phyloP scores from a whole-genome alignment of 1,140 invertebrate species.

The Oncopodura yosiiana region DNA sequence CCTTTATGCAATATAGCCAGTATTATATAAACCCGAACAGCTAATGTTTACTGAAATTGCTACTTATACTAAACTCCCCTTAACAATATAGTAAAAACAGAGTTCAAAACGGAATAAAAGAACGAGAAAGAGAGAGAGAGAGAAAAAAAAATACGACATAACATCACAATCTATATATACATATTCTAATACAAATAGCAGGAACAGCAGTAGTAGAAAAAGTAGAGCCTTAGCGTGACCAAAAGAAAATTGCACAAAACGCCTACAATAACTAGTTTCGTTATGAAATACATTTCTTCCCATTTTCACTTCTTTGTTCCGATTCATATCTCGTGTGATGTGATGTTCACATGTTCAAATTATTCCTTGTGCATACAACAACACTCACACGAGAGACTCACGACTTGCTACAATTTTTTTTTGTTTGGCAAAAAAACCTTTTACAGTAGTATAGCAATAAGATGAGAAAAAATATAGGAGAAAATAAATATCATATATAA shows the following conservation, averaged over 20 bases:
- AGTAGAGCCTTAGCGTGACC: conserved; percentile 18
- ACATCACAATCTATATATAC: conserved; percentile 14
- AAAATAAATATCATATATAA: too few species aligned
- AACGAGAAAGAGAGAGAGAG: conserved; percentile 1
- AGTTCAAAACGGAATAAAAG: neutral
- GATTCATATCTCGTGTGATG: conserved; percentile 18
- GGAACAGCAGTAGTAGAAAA: neutral
- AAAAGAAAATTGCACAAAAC: conserved; percentile 25
- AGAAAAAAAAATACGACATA: conserved; percentile 12
- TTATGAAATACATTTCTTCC: conserved; percentile 19
- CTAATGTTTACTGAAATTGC: neutral
- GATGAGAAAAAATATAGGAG: too few species aligned
- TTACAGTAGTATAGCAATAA: too few species aligned
- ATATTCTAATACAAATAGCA: neutral
- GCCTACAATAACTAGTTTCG: conserved; percentile 22
- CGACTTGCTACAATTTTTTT: too few species aligned
- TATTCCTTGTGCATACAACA: conserved; percentile 10
- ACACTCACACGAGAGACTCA: neutral
- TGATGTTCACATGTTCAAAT: conserved; percentile 19
- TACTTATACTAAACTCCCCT: neutral
- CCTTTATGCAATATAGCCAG: neutral
- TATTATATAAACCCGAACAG: neutral
- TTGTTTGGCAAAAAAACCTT: too few species aligned
- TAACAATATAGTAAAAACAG: neutral
- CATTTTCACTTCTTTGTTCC: conserved; percentile 15